These are phyloP conservation scores for Hydrolagus colliei DNA, from an alignment of 2,797 vertebrate species.

Conservation along the genomic window DNA sequence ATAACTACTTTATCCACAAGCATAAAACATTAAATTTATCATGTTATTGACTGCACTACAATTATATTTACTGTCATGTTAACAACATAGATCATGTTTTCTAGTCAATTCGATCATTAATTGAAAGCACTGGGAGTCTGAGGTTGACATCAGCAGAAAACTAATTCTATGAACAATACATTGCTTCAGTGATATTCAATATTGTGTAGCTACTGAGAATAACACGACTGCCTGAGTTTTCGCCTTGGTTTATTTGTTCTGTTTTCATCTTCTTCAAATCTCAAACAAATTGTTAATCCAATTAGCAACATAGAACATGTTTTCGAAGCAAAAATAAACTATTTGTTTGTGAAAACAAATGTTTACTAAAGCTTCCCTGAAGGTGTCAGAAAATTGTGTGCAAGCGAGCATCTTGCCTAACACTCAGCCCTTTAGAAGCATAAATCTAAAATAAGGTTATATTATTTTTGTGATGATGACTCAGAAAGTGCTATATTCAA, in stretches of 20 bases:
- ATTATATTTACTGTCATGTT: background rate
- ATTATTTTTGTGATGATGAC: background rate
- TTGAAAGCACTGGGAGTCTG: background rate
- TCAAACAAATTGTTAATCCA: slow-evolving; percentile 2
- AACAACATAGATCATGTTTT: background rate
- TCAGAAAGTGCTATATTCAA: slow-evolving; percentile 3
- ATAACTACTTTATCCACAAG: background rate
- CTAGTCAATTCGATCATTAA: slow-evolving; percentile 1
- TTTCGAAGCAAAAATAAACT: background rate
- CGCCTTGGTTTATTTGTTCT: background rate
- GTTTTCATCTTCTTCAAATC: background rate
- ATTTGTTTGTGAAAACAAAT: background rate
- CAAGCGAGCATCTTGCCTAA: too few relatives aligned
- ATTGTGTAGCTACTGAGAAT: too few relatives aligned
- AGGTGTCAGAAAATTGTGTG: background rate
- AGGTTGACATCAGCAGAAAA: slow-evolving; percentile 11
- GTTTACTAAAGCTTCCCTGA: background rate
- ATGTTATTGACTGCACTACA: background rate
- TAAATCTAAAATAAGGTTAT: background rate
- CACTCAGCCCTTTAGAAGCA: background rate
- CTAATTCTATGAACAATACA: background rate
- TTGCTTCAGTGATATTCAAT: too few relatives aligned
- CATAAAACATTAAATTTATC: slow-evolving; percentile 19
- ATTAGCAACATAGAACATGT: background rate
- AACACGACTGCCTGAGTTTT: too few relatives aligned